phyloP scores from a whole-genome alignment of 2,113 vertebrate genomes.

The Campylomormyrus numenius region DNA sequence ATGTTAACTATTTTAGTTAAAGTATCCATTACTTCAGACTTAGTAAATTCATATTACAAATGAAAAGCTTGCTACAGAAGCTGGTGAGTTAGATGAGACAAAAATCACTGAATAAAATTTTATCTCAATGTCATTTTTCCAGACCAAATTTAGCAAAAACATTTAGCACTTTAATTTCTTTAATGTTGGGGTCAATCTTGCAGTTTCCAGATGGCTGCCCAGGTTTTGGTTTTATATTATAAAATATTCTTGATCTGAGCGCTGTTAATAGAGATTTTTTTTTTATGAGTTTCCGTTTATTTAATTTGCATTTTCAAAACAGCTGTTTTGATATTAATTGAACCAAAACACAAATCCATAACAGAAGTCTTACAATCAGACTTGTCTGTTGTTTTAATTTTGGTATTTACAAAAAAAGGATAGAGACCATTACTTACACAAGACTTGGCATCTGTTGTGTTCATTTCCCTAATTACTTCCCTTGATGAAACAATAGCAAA shows the following conservation, averaged over 20 bases:
- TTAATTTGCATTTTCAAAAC: neutral
- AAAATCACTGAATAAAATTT: neutral
- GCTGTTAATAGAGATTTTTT: neutral
- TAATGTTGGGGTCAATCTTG: neutral
- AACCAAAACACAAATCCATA: neutral
- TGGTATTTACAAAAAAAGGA: neutral
- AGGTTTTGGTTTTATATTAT: neutral
- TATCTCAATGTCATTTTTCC: neutral
- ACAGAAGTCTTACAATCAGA: neutral
- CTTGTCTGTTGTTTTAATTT: neutral
- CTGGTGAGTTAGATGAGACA: neutral
- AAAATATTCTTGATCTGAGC: neutral
- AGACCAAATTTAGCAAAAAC: neutral
- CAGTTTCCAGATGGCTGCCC: neutral
- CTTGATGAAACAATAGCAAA: neutral
- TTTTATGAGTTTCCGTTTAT: neutral
- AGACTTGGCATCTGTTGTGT: neutral
- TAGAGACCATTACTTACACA: neutral
- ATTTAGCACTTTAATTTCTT: neutral
- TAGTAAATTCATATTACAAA: neutral
- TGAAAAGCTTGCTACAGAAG: neutral
- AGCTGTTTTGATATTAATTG: neutral
- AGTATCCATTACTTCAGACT: neutral
- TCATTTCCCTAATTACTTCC: neutral
- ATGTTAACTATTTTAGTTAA: neutral